A percentile compares a stretch with the other conserved stretches of the same genome.
These are phyloP conservation scores for Euphydryas editha DNA, from an alignment of 2,888 invertebrate genomes.

Conservation along the genomic window DNA sequence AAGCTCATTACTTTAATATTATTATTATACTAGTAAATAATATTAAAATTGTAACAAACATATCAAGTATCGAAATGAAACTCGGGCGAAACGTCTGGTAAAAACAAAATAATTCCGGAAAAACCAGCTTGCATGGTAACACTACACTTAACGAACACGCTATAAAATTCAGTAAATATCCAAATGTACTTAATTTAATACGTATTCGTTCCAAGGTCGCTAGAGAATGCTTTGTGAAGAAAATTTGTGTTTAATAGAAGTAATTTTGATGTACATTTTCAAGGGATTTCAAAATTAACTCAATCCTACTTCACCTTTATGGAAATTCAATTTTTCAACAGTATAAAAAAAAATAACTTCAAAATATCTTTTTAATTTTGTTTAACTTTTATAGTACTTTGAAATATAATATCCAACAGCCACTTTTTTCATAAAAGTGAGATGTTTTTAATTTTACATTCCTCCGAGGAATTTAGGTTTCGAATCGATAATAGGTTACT, in stretches of 20 bases:
- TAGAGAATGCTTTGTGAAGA: not conserved
- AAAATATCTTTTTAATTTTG: too few species aligned
- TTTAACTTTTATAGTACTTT: too few species aligned
- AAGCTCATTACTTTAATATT: too few species aligned
- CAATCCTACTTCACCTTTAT: not conserved
- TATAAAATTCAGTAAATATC: constrained; percentile 8
- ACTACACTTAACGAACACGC: constrained; percentile 4
- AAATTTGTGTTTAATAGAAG: not conserved
- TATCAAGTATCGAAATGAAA: not conserved
- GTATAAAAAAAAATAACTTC: too few species aligned
- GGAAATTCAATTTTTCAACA: not conserved
- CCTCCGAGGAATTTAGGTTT: not conserved
- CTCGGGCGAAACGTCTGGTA: not conserved
- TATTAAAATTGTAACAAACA: not conserved
- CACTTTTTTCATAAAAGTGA: too few species aligned
- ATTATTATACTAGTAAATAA: not conserved
- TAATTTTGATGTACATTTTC: constrained; percentile 1
- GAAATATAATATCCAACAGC: too few species aligned
- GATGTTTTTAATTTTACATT: too few species aligned
- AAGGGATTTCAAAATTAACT: not conserved
- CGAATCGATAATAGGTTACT: not conserved
- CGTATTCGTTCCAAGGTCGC: constrained; percentile 7
- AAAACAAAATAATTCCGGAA: not conserved
- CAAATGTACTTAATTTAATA: constrained; percentile 3
- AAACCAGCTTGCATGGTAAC: not conserved